These are phyloP conservation scores for Ceuthmochares aereus DNA, from an alignment of 2,113 vertebrate species.

Conservation along the genomic window DNA sequence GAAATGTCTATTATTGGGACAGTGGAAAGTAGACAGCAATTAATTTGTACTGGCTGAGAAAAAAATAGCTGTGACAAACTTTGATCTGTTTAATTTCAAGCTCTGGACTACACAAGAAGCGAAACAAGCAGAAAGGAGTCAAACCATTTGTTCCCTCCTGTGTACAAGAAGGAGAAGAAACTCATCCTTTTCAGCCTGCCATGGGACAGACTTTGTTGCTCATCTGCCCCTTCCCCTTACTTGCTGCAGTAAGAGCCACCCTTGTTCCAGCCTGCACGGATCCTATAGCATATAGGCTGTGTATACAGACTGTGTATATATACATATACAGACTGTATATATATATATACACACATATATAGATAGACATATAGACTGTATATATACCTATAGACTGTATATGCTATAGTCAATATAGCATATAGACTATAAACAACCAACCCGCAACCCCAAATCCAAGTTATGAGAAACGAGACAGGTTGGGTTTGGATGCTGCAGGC, in stretches of 20 bases:
- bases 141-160: neutral
- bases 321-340: no score
- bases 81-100: neutral
- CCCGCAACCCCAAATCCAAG: neutral
- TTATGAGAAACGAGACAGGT: rapidly evolving
- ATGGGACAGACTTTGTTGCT: neutral
- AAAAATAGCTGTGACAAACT: neutral
- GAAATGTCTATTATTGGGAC: neutral
- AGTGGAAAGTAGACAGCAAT: neutral
- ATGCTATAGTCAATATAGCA: no score
- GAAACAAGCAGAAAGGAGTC: neutral
- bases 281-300: rapidly evolving
- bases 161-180: neutral
- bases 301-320: no score
- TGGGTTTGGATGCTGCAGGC: neutral
- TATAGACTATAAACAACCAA: rapidly evolving
- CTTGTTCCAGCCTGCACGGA: rapidly evolving
- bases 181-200: neutral
- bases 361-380: no score
- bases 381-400: no score
- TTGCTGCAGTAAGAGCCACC: neutral
- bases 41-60: neutral
- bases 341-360: no score
- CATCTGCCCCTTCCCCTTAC: neutral
- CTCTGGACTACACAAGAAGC: neutral